Evolutionary conservation across 1,140 invertebrate genomes (phyloP).

Genomic region (Nymphalis io): DNA sequence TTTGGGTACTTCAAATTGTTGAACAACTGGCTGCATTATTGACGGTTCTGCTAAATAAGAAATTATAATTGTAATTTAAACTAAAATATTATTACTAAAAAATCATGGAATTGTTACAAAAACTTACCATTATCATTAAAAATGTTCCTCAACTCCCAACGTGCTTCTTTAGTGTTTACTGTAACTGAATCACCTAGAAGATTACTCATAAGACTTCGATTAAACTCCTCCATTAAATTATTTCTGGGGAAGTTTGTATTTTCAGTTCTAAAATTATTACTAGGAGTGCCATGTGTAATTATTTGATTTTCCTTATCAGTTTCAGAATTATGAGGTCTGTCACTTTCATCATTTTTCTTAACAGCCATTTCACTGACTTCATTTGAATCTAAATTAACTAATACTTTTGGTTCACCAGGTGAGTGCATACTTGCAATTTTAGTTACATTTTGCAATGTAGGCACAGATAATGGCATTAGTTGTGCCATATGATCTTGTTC

Average conservation of each 20-base stretch:
- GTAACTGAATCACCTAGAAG: conserved; percentile 79
- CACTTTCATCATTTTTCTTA: conserved; percentile 64
- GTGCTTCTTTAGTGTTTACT: conserved; percentile 83
- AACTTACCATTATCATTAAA: conserved; percentile 75
- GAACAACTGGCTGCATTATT: conserved; percentile 69
- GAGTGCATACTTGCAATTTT: conserved; percentile 76
- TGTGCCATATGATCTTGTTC: conserved; percentile 75
- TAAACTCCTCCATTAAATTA: conserved; percentile 77
- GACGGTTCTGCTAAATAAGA: conserved; percentile 58
- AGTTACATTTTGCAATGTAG: conserved; percentile 71
- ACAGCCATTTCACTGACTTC: conserved; percentile 68
- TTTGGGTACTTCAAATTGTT: conserved; percentile 69
- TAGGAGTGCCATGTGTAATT: conserved; percentile 14
- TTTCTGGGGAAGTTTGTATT: conserved; percentile 65
- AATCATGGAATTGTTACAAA: neutral
- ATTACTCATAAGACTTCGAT: conserved; percentile 76
- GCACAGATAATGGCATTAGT: conserved; percentile 69
- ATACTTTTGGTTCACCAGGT: conserved; percentile 71
- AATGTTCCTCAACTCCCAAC: conserved; percentile 75
- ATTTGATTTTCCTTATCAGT: conserved; percentile 66
- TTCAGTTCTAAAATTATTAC: conserved; percentile 45
- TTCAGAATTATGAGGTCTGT: conserved; percentile 39
- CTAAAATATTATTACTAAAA: neutral
- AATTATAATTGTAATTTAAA: conserved; percentile 8
- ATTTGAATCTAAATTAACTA: conserved; percentile 74